A percentile compares a stretch with the other conserved stretches of the same genome.
Evolutionary conservation across 2,113 vertebrate genomes (phyloP).

Genomic region (Etia nguti): DNA sequence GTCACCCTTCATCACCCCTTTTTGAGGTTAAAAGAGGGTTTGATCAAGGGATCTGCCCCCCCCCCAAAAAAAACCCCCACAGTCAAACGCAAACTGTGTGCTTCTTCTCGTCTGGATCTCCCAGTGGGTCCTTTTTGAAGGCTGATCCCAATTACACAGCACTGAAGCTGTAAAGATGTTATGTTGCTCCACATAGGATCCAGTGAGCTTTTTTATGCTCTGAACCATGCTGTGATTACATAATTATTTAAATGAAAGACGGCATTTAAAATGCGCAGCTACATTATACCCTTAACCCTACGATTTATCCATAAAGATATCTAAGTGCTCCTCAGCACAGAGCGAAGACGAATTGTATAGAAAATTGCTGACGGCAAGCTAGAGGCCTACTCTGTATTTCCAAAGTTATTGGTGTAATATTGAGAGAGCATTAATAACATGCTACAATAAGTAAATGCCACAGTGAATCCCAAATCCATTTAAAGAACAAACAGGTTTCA

Average conservation of each 20-base stretch:
- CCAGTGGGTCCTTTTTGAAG: slow-evolving; percentile 43
- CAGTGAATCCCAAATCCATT: slow-evolving; percentile 17
- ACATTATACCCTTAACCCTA: background rate
- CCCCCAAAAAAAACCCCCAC: background rate
- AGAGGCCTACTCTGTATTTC: background rate
- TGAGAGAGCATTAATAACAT: background rate
- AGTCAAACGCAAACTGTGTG: slow-evolving; percentile 33
- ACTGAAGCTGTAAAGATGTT: slow-evolving; percentile 16
- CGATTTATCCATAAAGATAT: background rate
- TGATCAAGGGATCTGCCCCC: slow-evolving; percentile 47
- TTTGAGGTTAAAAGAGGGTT: slow-evolving; percentile 56
- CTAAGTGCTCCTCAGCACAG: background rate
- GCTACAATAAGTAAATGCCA: slow-evolving; percentile 18
- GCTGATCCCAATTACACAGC: slow-evolving; percentile 47
- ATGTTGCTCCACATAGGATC: background rate
- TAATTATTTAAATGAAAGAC: slow-evolving; percentile 9
- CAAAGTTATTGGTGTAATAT: background rate
- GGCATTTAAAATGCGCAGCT: background rate
- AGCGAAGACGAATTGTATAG: background rate
- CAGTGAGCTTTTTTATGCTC: background rate
- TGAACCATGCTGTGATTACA: slow-evolving; percentile 8
- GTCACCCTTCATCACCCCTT: slow-evolving; percentile 38
- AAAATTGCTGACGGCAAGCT: background rate
- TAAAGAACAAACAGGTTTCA: slow-evolving; percentile 31
- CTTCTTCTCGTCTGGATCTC: slow-evolving; percentile 23